Evolutionary conservation across 2,113 vertebrate species (phyloP).

Genomic region (Crypturellus undulatus): DNA sequence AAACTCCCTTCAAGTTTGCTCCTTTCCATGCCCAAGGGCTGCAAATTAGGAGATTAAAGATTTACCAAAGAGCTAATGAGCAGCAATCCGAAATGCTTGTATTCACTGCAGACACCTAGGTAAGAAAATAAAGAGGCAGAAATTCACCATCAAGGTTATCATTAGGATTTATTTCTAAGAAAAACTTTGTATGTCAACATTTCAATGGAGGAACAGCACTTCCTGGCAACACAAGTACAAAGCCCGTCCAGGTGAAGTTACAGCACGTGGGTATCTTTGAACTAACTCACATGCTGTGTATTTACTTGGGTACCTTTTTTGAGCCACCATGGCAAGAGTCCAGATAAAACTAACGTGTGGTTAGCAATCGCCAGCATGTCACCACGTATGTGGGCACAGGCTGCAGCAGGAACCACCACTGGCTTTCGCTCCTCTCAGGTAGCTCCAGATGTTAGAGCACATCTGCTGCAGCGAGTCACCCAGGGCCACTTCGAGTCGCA

Average conservation of each 20-base stretch:
- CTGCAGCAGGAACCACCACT: background rate
- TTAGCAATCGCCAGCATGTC: background rate
- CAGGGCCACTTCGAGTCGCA: background rate
- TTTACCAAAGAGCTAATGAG: background rate
- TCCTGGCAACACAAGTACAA: background rate
- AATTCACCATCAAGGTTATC: constrained; percentile 43
- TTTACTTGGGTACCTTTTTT: background rate
- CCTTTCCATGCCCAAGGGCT: background rate
- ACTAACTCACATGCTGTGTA: fast-evolving
- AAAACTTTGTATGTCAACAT: constrained; percentile 47
- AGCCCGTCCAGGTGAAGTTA: background rate
- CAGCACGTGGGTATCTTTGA: background rate
- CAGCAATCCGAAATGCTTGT: fast-evolving
- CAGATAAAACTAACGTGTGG: fast-evolving
- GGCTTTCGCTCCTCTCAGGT: background rate
- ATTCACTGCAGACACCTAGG: background rate
- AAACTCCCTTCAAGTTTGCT: background rate
- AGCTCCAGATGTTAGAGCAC: background rate
- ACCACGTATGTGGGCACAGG: background rate
- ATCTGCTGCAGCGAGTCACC: background rate
- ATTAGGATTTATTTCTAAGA: constrained; percentile 72
- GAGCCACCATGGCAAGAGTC: background rate
- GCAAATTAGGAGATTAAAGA: background rate
- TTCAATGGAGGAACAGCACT: constrained; percentile 23
- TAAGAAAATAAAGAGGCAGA: background rate